Percentiles rank a stretch among this genome's conserved stretches.
Conservation (phyloP, 2,113 vertebrate species). For the Manacus vitellinus region DNA sequence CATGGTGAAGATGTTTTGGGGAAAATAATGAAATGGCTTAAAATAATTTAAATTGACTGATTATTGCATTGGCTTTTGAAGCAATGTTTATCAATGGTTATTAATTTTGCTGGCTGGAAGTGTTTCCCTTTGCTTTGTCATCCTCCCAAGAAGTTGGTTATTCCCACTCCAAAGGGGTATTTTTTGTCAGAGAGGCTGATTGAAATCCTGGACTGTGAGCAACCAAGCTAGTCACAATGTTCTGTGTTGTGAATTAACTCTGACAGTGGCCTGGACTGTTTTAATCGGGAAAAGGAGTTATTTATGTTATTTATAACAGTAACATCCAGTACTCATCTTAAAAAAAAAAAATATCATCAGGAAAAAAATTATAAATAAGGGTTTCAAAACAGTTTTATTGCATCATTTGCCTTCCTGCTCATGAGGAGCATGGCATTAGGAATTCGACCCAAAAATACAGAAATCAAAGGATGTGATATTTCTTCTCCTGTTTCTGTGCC, state of each 20-base stretch:
- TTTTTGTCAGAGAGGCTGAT: background rate
- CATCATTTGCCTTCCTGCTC: constrained; percentile 14
- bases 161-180: background rate
- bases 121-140: background rate
- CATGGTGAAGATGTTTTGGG: background rate
- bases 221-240: background rate
- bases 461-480: constrained; percentile 4
- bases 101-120: background rate
- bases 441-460: constrained; percentile 3
- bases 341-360: background rate
- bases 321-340: background rate
- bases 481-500: background rate
- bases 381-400: constrained; percentile 21
- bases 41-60: background rate
- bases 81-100: background rate
- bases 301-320: background rate
- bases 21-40: background rate
- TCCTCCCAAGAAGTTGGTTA: background rate
- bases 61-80: background rate
- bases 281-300: background rate
- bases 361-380: background rate
- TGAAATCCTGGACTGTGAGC: background rate
- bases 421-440: background rate
- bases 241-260: background rate
- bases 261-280: background rate